Percentiles rank a stretch among this genome's conserved stretches.
phyloP scores from a whole-genome alignment of 2,888 invertebrate genomes.

The Eremobia ochroleuca region DNA sequence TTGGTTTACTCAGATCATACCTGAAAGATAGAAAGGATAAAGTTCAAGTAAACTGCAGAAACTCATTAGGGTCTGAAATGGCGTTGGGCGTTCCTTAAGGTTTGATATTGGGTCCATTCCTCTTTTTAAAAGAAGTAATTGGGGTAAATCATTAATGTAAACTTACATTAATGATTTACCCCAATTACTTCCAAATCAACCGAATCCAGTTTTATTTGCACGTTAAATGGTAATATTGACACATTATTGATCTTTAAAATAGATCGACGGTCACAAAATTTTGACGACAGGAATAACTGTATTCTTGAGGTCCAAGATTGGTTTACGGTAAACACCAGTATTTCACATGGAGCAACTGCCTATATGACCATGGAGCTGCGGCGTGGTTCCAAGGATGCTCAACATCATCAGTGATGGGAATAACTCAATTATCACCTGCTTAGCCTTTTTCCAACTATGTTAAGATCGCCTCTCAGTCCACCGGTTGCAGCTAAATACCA shows the following conservation, averaged over 20 bases:
- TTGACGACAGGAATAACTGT: not conserved
- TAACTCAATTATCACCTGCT: constrained; percentile 66
- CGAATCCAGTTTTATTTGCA: not conserved
- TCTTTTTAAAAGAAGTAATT: too few species aligned
- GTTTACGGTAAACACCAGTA: not conserved
- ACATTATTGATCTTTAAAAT: not conserved
- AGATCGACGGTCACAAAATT: not conserved
- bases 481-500: not conserved
- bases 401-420: constrained; percentile 78
- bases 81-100: not conserved
- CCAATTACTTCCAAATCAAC: not conserved
- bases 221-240: not conserved
- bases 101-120: not conserved
- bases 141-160: too few species aligned
- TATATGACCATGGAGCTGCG: constrained; percentile 78
- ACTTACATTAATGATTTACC: not conserved
- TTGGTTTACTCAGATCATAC: not conserved
- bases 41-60: not conserved
- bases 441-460: not conserved
- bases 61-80: not conserved
- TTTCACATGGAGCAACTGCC: not conserved
- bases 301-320: not conserved
- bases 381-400: constrained; percentile 80
- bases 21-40: not conserved
- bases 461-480: not conserved